Evolutionary conservation across 2,888 invertebrate genomes (phyloP).

Genomic region (Automeris io): DNA sequence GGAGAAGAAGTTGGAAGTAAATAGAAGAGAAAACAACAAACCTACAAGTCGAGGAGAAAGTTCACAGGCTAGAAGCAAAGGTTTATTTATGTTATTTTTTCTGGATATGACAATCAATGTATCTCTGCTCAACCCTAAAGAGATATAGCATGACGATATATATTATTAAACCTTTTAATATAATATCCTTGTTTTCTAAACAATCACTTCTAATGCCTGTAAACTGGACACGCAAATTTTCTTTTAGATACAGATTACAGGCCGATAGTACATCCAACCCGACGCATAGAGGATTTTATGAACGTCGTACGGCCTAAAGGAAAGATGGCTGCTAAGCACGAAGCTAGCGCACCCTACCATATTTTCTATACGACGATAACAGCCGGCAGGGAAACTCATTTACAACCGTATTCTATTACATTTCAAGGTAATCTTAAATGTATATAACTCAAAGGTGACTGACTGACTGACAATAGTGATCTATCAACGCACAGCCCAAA

Average conservation of each 20-base stretch:
- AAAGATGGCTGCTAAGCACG: slow-evolving; percentile 81
- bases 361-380: slow-evolving; percentile 86
- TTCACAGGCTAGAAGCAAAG: neutral
- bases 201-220: too few relatives aligned
- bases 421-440: slow-evolving; percentile 74
- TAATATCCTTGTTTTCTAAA: too few relatives aligned
- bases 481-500: too few relatives aligned
- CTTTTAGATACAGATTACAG: slow-evolving; percentile 45
- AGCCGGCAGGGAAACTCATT: slow-evolving; percentile 78
- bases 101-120: neutral
- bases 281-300: slow-evolving; percentile 56
- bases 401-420: slow-evolving; percentile 81
- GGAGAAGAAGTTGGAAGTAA: neutral
- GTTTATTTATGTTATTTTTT: neutral
- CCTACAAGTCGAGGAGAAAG: neutral
- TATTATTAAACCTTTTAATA: too few relatives aligned
- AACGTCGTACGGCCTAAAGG: slow-evolving; percentile 77
- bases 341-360: slow-evolving; percentile 82
- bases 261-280: slow-evolving; percentile 48
- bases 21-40: neutral
- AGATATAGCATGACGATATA: neutral
- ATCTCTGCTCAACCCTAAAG: too few relatives aligned
- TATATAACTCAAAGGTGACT: too few relatives aligned
- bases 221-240: too few relatives aligned
- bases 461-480: too few relatives aligned